Evolutionary conservation across 2,888 invertebrate species (phyloP), one percentile per base, ranked within the genome.

Genomic region (Drosophila maculinotata): DNA sequence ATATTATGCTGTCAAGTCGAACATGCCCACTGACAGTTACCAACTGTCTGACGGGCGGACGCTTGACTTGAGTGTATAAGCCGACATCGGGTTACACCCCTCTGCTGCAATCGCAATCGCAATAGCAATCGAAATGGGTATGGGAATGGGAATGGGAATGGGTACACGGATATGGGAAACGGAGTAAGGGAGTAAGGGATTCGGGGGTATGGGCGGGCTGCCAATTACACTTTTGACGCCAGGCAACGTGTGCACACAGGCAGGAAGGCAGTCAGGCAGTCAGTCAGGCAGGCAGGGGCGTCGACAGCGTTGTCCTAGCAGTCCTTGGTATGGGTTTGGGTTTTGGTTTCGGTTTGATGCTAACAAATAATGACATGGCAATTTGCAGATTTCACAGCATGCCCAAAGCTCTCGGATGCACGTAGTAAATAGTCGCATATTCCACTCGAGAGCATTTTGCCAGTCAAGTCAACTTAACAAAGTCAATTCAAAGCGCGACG

Each of bases 361-460:
- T 89, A 89, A 89, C 89, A 89, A 89, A 89, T 90, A 90, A 89
- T 90, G 89, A 89, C 89, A 90, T 78, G 83, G 88, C 89, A 89
- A 89, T 89, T 89, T 89, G 89, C 89, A 89, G 89, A 89, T 88
- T 88, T 90, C 89, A 86, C 83, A 89, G 88, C 88, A 88, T 79
- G 80, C 70, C 77, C 71, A 54, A 58, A 53, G 56, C 57, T 31
- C 42, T 20, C 20, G 45, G 41, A 31, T 41, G 36, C 44, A 65
- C 57, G 60, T 72, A 69, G 66, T 72, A 66, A 63, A 73, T 72
- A 73, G 72, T 67, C 69, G 58, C 69, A 69, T 65, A 42, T 56
- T 63, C 62, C 48, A 63, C 59, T 44, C 54, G 42, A 65, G 48
- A 59, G 48, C 62, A 66, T 74, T 36, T 38, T 45, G 62, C 53